These are phyloP conservation scores for Holacanthella duospinosa DNA, from an alignment of 2,888 invertebrate genomes.

Conservation along the genomic window DNA sequence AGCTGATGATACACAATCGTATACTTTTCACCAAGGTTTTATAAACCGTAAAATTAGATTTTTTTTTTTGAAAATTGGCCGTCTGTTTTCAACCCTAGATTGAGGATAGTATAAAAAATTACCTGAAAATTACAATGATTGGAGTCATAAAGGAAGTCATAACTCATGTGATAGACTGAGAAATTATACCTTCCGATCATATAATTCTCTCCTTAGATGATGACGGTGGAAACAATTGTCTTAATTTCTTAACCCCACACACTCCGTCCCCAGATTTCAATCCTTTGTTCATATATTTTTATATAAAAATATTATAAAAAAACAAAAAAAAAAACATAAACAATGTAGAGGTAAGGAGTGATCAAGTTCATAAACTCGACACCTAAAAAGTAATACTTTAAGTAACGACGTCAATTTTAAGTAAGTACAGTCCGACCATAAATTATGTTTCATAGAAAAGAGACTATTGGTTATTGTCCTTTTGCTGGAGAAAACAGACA, in stretches of 20 bases:
- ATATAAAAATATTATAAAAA: no score
- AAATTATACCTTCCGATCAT: conserved; percentile 20
- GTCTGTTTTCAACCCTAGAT: background rate
- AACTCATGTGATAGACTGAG: conserved; percentile 36
- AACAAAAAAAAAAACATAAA: no score
- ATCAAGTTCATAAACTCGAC: no score
- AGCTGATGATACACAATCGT: background rate
- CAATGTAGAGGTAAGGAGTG: no score
- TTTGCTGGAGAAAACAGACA: no score
- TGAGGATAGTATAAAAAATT: conserved; percentile 7
- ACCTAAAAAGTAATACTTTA: no score
- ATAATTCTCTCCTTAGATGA: conserved; percentile 13
- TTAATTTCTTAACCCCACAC: background rate
- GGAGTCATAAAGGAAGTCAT: conserved; percentile 31
- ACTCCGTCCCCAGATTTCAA: background rate
- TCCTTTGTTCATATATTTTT: no score
- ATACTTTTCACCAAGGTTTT: background rate
- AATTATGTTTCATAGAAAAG: no score
- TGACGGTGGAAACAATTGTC: conserved; percentile 8
- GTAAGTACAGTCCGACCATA: no score
- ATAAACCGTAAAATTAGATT: background rate
- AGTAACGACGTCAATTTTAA: no score
- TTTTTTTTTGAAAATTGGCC: background rate
- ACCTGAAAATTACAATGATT: conserved; percentile 15
- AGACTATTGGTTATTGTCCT: no score